Base-by-base conservation (phyloP, 2,113 vertebrate genomes). In the Addax nasomaculatus region DNA sequence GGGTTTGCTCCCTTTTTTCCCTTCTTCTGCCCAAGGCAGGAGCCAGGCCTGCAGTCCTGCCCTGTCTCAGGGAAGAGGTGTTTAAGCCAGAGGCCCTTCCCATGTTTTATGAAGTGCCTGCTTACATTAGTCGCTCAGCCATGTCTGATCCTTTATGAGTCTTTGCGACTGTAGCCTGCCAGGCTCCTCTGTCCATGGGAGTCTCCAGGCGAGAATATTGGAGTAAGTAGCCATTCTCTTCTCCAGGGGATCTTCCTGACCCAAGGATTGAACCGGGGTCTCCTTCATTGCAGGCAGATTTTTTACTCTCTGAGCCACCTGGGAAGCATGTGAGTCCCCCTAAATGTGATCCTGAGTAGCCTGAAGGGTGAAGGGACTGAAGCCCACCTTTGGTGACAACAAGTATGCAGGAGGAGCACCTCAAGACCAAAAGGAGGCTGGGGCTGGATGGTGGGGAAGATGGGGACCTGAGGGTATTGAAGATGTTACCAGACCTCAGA, bases 361-460 rank as follows among this genome's bases (percentile, higher is more conserved):
- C 25, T 70, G 43, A 70, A 58, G n/a, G 23, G 13, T 14, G 5
- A 17, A 58, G 15, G 4, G 2, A 45, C 30, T 53, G 43, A 33
- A n/a, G 4, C 8, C 51, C 8, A 14, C 5, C 25, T 78, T 78
- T 27, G 14, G 23, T 67, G 33, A 3, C 8, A 43, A 29, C 1
- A 19, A 23, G 27, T 13, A 3, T 43, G 5, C 2, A 47, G n/a
- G 12, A 60, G 15, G 21, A 55, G 0, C 2, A 30, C 7, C 16
- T 15, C 43, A 39, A 76, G 36, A 45, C 16, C 17, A 83, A 94
- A 64, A 36, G 6, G 58, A 89, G 17, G 58, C 7, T 27, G 21
- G 39, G 60, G 6, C 10, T 25, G 27, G 43, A 30, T 5, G 5
- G 3, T 45, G 12, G n/a, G 29, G 12, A 83, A 81, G 62, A 3